Percentiles rank a stretch among this genome's conserved stretches.
Conservation (phyloP, 1,140 invertebrate species). For the Pantala flavescens region DNA sequence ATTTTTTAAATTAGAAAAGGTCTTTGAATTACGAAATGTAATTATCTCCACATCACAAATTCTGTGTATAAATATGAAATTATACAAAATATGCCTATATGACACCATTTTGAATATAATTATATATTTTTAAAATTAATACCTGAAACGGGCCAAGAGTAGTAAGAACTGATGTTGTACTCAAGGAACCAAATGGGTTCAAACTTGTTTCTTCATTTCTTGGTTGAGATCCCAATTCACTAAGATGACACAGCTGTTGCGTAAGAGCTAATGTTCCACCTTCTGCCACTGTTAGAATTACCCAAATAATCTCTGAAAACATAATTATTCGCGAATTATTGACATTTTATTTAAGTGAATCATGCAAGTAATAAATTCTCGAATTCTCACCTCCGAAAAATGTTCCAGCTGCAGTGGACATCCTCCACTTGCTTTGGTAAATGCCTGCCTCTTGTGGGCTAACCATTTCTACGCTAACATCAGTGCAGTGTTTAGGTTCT, state of each 20-base stretch:
- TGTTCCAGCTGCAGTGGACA: conserved; percentile 63
- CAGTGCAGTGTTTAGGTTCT: conserved; percentile 51
- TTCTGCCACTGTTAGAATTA: conserved; percentile 55
- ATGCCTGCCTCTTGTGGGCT: conserved; percentile 56
- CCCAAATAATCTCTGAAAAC: conserved; percentile 55
- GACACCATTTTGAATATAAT: no score
- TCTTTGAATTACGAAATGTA: no score
- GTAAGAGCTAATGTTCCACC: conserved; percentile 55
- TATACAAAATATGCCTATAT: no score
- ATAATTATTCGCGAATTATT: background rate
- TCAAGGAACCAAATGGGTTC: conserved; percentile 23
- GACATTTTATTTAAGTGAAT: background rate
- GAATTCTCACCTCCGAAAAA: conserved; percentile 66
- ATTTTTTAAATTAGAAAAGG: no score
- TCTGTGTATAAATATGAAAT: no score
- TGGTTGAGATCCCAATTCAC: conserved; percentile 30
- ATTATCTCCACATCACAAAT: no score
- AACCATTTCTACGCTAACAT: conserved; percentile 55
- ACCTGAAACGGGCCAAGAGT: conserved; percentile 24
- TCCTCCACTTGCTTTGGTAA: conserved; percentile 74
- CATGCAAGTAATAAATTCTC: conserved; percentile 27
- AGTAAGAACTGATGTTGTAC: conserved; percentile 18
- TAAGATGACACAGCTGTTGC: conserved; percentile 52
- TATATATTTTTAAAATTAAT: background rate
- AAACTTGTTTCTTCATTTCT: conserved; percentile 14